Evolutionary conservation across 2,888 invertebrate species (phyloP).

Genomic region (Acrobasis suavella): DNA sequence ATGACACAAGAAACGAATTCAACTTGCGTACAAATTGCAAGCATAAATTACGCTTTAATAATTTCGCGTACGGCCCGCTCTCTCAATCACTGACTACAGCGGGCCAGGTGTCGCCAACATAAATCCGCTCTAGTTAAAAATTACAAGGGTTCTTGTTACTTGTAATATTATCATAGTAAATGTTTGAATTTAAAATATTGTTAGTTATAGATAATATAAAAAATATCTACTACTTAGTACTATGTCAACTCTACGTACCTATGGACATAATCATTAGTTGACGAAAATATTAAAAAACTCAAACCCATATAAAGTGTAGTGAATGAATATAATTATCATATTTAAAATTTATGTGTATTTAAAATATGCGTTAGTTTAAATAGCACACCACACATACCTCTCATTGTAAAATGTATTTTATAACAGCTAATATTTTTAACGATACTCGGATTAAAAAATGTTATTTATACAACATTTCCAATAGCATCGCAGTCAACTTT

Average conservation of each 20-base stretch:
- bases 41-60: conserved; percentile 80
- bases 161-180: background rate
- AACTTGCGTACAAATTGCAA: conserved; percentile 78
- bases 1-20: conserved; percentile 77
- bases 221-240: too few species aligned
- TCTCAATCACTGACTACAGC: conserved; percentile 61
- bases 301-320: background rate
- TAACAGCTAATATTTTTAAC: background rate
- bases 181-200: background rate
- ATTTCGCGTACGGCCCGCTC: conserved; percentile 71
- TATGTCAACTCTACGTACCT: too few species aligned
- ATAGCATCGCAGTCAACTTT: conserved; percentile 1
- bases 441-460: background rate
- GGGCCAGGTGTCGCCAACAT: conserved; percentile 73
- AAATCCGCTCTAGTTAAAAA: conserved; percentile 68
- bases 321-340: too few species aligned
- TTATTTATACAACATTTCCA: conserved; percentile 1
- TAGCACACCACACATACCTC: too few species aligned
- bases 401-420: background rate
- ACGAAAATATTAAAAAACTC: background rate
- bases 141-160: conserved; percentile 48
- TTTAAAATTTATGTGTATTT: too few species aligned
- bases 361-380: too few species aligned
- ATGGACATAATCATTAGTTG: too few species aligned
- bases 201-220: too few species aligned